phyloP scores from a whole-genome alignment of 2,113 vertebrate genomes.

The Columbina picui region DNA sequence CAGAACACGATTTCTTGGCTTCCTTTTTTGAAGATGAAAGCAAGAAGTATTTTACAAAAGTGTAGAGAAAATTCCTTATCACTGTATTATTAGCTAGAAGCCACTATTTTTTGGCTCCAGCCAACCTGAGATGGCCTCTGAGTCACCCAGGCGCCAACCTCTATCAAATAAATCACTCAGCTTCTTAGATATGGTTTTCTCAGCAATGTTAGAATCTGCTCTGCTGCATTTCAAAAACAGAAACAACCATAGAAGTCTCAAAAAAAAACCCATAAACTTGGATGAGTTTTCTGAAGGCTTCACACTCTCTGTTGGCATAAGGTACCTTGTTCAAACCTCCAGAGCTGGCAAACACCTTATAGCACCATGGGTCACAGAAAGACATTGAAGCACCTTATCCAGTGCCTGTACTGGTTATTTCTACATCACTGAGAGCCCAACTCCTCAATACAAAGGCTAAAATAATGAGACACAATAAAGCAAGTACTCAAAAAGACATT shows the following conservation, averaged over 20 bases:
- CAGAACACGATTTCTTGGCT: neutral
- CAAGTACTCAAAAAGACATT: neutral
- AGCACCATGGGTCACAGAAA: neutral
- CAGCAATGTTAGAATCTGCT: neutral
- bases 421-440: neutral
- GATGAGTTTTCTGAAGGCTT: neutral
- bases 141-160: neutral
- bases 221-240: neutral
- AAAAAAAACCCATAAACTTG: neutral
- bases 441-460: neutral
- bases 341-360: neutral
- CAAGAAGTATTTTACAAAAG: neutral
- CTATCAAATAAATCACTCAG: slow-evolving; percentile 1
- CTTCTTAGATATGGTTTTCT: neutral
- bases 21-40: neutral
- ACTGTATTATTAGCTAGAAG: neutral
- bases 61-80: neutral
- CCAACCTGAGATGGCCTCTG: neutral
- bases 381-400: neutral
- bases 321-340: neutral
- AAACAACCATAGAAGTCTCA: neutral
- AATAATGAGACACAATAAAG: neutral
- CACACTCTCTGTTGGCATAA: neutral
- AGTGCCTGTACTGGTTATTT: neutral
- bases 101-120: neutral